Evolutionary conservation across 2,797 vertebrate species (phyloP).

Genomic region (Merluccius polli): DNA sequence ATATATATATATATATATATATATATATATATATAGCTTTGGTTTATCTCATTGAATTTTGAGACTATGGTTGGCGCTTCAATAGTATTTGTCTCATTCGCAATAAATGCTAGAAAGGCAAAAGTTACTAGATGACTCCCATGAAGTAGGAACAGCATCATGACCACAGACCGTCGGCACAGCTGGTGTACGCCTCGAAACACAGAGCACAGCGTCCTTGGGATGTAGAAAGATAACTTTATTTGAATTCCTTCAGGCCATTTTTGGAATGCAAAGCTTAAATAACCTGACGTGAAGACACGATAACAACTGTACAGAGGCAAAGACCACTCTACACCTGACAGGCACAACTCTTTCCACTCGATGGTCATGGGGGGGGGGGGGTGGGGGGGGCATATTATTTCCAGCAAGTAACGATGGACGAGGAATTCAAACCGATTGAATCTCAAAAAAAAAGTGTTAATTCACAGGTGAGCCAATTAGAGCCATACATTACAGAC

Average conservation of each 20-base stretch:
- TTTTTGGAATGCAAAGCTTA: conserved; percentile 36
- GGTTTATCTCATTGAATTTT: too few relatives aligned
- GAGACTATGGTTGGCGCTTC: not conserved
- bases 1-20: too few relatives aligned
- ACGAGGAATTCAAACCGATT: not conserved
- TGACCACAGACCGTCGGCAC: not conserved
- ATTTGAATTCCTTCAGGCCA: conserved; percentile 38
- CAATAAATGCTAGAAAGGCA: not conserved
- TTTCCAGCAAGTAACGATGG: not conserved
- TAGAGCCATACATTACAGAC: not conserved
- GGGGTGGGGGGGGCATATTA: not conserved
- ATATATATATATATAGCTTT: too few relatives aligned
- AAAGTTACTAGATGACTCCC: not conserved
- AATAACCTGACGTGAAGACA: conserved; percentile 32
- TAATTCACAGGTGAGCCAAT: not conserved
- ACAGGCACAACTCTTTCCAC: conserved; percentile 39
- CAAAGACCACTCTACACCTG: conserved; percentile 14
- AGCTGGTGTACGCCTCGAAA: not conserved
- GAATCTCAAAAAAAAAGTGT: not conserved
- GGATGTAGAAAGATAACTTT: conserved; percentile 55
- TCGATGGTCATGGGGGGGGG: not conserved
- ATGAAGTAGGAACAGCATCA: not conserved
- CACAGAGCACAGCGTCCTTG: conserved; percentile 8
- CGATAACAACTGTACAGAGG: conserved; percentile 29
- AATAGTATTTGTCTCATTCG: not conserved